Conservation (phyloP, 2,113 vertebrate genomes). For the Tychaedon coryphoeus region DNA sequence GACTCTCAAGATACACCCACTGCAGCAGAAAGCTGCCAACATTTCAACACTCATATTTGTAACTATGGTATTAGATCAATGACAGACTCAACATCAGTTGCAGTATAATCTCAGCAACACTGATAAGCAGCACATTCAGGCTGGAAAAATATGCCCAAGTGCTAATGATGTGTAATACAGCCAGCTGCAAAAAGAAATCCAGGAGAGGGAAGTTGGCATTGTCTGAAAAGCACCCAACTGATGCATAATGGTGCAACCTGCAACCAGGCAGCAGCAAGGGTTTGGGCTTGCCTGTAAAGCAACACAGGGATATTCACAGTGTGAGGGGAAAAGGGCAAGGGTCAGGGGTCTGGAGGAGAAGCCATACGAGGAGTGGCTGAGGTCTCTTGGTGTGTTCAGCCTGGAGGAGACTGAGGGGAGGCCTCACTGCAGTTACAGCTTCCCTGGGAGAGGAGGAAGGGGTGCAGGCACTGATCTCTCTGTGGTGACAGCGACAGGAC, state of each 20-base stretch:
- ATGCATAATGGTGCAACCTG: neutral
- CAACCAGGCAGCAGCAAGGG: neutral
- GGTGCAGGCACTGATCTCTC: neutral
- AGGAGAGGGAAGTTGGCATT: neutral
- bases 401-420: neutral
- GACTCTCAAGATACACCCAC: constrained; percentile 51
- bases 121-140: constrained; percentile 29
- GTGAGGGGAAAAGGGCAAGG: neutral
- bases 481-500: neutral
- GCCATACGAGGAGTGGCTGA: neutral
- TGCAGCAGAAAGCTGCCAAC: constrained; percentile 55
- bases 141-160: constrained; percentile 16
- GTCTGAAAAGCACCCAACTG: neutral
- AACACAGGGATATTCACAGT: neutral
- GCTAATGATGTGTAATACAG: constrained; percentile 5
- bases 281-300: neutral
- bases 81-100: constrained; percentile 47
- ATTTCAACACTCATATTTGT: constrained; percentile 10
- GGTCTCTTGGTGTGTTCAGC: neutral
- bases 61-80: constrained; percentile 38
- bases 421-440: accelerated
- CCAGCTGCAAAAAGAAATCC: neutral
- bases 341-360: neutral
- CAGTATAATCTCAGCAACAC: constrained; percentile 31
- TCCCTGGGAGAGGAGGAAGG: too few relatives aligned